Evolutionary conservation across 2,797 vertebrate species (phyloP), one percentile per base, ranked within the genome.

Genomic region (Pelobates cultripes): DNA sequence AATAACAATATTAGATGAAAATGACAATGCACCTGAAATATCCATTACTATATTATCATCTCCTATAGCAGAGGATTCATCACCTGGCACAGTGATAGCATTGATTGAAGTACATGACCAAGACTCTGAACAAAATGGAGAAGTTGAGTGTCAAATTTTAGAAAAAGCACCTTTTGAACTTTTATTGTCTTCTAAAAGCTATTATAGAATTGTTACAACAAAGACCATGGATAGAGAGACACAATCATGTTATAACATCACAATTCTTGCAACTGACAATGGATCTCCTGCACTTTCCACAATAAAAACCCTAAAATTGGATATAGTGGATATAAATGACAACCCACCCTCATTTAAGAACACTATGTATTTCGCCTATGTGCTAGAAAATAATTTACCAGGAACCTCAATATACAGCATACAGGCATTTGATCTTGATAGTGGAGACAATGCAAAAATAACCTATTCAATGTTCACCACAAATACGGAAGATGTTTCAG

Each of bases 301-400:
- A 4, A 73, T 12, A 40, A 73, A 73, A 73, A 13, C 17, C 2
- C 12, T 73, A 3, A 73, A 8, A 73, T 12, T 73, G 10, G 70
- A 73, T 55, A 41, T 73, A 28, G 40, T 44, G n/a, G 70, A 73
- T 73, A 55, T 53, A 8, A 73, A 73, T 73, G 70, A 73, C 12
- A 73, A 73, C 41, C 45, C 70, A 12, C 70, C 70, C n/a, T 1
- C 55, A 40, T 73, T 73, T 55, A 10, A 28, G 55, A 42, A 57
- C 43, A 55, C 72, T 43, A 8, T 4, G 4, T 87, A 84, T 66
- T 45, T 53, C 17, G 40, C 84, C 4, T 43, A 73, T 0, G 2
- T 84, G 10, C 43, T 3, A 0, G 86, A 91, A 42, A 91, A 90
- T 63, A 90, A 88, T 74, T 81, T 85, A 77, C 80, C 88, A 4